Evolutionary conservation across 2,888 invertebrate species (phyloP), one percentile per base, ranked within the genome.

Genomic region (Ophion ellenae): DNA sequence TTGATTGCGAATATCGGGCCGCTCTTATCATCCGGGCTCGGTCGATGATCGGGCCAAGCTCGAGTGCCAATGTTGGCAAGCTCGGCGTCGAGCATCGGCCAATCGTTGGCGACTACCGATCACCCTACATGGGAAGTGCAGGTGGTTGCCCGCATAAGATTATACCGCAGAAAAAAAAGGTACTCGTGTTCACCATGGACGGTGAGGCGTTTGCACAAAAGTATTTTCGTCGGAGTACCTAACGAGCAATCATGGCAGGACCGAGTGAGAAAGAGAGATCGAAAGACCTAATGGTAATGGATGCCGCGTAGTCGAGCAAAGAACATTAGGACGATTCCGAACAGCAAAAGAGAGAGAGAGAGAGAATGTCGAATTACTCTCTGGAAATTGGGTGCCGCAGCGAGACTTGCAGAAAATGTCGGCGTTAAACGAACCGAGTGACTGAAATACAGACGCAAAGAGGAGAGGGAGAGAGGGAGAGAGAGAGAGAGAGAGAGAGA

Each of bases 231-330:
- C 24, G 24, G 24, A 24, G 24, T 24, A 24, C 24, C 1, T 24
- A 24, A 24, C 24, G 24, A 24, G 24, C 24, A 24, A 24, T 24
- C 24, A 90, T 90, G 89, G 88, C 83, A 85, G 87, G 64, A 74
- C 17, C 32, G 83, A 87, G 81, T 57, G 32, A 53, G 64, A 86
- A 82, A 84, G 45, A 67, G 59, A 67, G 59, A 67, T 71, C 63
- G 74, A 75, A 63, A 75, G 69, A 74, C 80, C 63, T 59, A 71
- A 66, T 53, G 70, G 74, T 75, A 45, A 78, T 57, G 59, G 66
- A 82, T 32, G 45, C 74, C 64, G 69, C 69, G 24, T n/a, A 70
- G 63, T 83, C 82, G 83, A 80, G 66, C 83, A 81, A 84, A 78
- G 86, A 79, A 87, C 83, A 77, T 83, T 84, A 76, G 57, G 11